These are phyloP conservation scores for Oophaga sylvatica DNA, from an alignment of 2,797 vertebrate species.

Conservation along the genomic window DNA sequence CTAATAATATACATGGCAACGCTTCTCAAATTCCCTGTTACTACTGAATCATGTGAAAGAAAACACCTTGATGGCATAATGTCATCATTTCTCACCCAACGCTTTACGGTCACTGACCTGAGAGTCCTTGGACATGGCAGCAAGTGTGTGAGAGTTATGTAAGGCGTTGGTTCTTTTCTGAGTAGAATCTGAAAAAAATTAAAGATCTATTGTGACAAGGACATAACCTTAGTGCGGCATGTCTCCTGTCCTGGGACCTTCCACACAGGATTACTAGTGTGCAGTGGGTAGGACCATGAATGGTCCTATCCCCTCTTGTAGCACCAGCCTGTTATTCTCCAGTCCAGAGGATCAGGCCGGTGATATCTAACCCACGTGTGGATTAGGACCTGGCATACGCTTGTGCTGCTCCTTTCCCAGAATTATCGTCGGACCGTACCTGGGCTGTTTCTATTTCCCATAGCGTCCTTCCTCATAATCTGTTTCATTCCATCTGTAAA, in stretches of 20 bases:
- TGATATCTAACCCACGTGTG: background rate
- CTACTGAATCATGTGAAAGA: background rate
- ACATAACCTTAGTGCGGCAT: background rate
- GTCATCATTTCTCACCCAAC: background rate
- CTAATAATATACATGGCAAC: no score
- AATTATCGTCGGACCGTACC: background rate
- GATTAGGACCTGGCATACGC: background rate
- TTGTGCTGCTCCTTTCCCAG: background rate
- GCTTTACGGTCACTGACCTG: constrained; percentile 11
- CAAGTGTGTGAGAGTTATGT: background rate
- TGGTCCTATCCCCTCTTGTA: background rate
- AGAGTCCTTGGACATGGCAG: constrained; percentile 29
- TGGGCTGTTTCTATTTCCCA: constrained; percentile 49
- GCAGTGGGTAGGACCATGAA: no score
- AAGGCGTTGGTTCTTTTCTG: constrained; percentile 41
- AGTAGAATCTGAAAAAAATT: constrained; percentile 33
- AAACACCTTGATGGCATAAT: background rate
- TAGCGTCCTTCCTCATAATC: background rate
- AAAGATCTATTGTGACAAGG: background rate
- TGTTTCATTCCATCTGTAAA: constrained; percentile 20
- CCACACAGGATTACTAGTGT: background rate
- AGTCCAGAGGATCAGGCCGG: no score
- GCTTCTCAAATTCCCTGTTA: no score
- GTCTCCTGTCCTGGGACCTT: background rate
- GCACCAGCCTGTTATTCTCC: no score